These are phyloP conservation scores for Spea hammondii DNA, from an alignment of 2,797 vertebrate species.

Conservation along the genomic window DNA sequence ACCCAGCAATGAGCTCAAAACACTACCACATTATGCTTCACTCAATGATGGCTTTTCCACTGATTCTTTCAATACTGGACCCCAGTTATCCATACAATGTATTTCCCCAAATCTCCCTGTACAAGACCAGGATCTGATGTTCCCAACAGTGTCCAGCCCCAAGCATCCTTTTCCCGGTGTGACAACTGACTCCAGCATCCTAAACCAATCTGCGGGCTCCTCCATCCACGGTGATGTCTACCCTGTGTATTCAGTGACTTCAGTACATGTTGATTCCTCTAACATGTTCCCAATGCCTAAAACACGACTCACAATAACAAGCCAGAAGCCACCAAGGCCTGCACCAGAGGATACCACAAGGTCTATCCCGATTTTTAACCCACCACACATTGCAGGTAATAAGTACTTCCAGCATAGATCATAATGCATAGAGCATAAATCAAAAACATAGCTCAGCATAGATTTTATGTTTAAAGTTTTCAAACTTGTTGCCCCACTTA, in stretches of 20 bases:
- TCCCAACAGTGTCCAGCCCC: conserved; percentile 23
- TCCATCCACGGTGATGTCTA: conserved; percentile 37
- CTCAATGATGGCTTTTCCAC: conserved; percentile 62
- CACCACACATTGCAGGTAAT: conserved; percentile 26
- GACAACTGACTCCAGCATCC: conserved; percentile 13
- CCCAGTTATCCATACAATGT: conserved; percentile 47
- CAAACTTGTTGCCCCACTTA: no score
- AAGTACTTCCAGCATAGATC: background rate
- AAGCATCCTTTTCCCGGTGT: conserved; percentile 19
- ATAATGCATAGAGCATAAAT: no score
- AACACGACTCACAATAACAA: background rate
- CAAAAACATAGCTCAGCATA: no score
- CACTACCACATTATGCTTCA: conserved; percentile 63
- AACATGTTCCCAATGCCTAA: conserved; percentile 39
- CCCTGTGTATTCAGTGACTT: conserved; percentile 29
- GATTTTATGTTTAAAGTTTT: no score
- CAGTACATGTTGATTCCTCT: conserved; percentile 14
- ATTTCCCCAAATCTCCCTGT: conserved; percentile 32
- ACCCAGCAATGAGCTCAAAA: conserved; percentile 59
- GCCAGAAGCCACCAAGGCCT: conserved; percentile 16
- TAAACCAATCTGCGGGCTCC: conserved; percentile 6
- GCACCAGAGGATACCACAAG: conserved; percentile 8
- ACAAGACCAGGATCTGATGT: background rate
- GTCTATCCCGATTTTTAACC: background rate
- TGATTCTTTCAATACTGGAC: conserved; percentile 31